phyloP scores from a whole-genome alignment of 2,113 vertebrate genomes.

The Pygoscelis antarcticus region DNA sequence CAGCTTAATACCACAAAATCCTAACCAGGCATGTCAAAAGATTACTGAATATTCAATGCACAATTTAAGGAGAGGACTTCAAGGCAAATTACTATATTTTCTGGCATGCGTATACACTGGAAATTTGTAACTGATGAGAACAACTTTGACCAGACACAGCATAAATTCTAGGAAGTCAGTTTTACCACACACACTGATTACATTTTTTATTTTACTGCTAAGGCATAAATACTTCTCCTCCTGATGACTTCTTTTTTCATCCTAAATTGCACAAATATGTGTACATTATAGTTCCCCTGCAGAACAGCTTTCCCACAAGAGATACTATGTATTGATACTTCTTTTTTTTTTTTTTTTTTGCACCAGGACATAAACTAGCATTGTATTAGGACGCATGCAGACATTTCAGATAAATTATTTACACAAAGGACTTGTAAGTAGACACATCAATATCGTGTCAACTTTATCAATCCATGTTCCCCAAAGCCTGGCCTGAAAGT shows the following conservation, averaged over 20 bases:
- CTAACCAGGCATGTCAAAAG: neutral
- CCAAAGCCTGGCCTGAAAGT: neutral
- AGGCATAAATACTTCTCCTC: neutral
- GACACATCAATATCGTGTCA: neutral
- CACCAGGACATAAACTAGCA: neutral
- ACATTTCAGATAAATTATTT: neutral
- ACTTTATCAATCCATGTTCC: neutral
- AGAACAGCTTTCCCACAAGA: neutral
- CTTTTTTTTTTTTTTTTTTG: no score
- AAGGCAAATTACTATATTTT: neutral
- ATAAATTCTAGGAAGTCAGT: neutral
- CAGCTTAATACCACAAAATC: constrained; percentile 17
- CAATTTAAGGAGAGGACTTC: neutral
- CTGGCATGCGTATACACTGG: neutral
- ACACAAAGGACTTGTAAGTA: neutral
- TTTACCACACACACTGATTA: neutral
- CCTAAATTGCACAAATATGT: neutral
- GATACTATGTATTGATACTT: neutral
- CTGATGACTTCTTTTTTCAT: neutral
- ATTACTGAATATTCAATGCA: neutral
- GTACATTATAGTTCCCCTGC: neutral
- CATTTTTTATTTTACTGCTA: neutral
- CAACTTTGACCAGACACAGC: neutral
- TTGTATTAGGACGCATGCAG: neutral
- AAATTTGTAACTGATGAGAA: neutral